A percentile compares a stretch with the other conserved stretches of the same genome.
phyloP scores from a whole-genome alignment of 2,888 invertebrate species.

The Clunio marinus region DNA sequence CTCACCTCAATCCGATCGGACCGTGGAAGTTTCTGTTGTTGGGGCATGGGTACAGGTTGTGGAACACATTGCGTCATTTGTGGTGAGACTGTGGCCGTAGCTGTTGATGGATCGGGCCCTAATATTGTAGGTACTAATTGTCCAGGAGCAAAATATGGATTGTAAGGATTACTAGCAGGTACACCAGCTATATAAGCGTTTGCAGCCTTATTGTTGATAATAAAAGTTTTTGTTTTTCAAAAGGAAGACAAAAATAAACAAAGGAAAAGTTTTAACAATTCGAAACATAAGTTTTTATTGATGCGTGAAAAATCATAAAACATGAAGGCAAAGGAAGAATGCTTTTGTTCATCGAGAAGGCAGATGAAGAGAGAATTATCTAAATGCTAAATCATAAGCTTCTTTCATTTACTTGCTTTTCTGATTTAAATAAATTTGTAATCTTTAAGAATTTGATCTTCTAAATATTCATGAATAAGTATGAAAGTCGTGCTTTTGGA shows the following conservation, averaged over 20 bases:
- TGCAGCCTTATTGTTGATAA: constrained; percentile 63
- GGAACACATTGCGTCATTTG: constrained; percentile 69
- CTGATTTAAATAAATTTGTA: too few relatives aligned
- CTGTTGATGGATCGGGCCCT: constrained; percentile 72
- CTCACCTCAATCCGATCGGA: constrained; percentile 92
- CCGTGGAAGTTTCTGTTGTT: constrained; percentile 88
- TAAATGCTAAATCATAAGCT: too few relatives aligned
- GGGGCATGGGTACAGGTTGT: constrained; percentile 77
- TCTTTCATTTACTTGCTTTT: too few relatives aligned
- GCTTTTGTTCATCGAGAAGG: too few relatives aligned
- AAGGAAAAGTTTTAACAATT: constrained; percentile 25
- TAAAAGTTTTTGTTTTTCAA: background rate
- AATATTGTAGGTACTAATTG: constrained; percentile 86
- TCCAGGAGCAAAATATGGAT: constrained; percentile 81
- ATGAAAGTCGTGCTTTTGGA: too few relatives aligned
- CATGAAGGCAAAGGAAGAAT: too few relatives aligned
- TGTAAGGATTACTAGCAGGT: constrained; percentile 79
- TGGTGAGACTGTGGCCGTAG: constrained; percentile 49
- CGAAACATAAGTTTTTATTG: too few relatives aligned
- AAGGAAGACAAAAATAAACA: constrained; percentile 46
- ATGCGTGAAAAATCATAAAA: too few relatives aligned
- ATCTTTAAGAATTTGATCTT: too few relatives aligned
- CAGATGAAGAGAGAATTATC: too few relatives aligned
- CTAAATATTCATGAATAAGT: too few relatives aligned
- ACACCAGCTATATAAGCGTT: constrained; percentile 89